Base-by-base conservation (phyloP, 2,888 invertebrate species). In the Troglohyphantes excavatus region DNA sequence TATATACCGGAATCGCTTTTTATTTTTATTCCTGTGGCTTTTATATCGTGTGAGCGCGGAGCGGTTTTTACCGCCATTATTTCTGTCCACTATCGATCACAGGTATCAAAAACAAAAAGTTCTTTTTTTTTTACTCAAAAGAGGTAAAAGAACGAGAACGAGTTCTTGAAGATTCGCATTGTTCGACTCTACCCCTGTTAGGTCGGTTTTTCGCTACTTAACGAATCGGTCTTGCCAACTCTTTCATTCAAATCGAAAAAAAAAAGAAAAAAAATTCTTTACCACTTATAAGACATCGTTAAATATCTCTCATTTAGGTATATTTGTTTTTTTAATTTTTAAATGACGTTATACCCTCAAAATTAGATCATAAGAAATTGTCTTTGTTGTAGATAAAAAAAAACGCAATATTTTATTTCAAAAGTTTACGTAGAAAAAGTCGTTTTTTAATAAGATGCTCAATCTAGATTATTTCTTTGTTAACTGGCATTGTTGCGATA, bases 11-110 rank as follows among this genome's bases (percentile, higher is more conserved):
- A 82, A 82, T 82, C 39, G 81, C 72, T 70, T 82, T 82, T 82
- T 81, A 81, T 82, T 72, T 72, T 61, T 39, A 23, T 70, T 53
- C 33, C 61, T 82, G 82, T 29, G 70, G 82, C 82, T 82, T 82
- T 82, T 81, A 70, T 73, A 29, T 29, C 75, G n/a, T 53, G 23
- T 43, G 29, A 17, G 26, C 27, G 53, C 29, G 46, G 82, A 70
- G 70, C 23, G 39, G 39, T 29, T 70, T 82, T 39, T 82, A 33
- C 82, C 26, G 13, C 70, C 39, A 61, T 70, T 82, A 70, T 70
- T 82, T 72, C 53, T 61, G 68, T 72, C 61, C 61, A 17, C 53
- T 82, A 82, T 82, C 72, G 82, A 82, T 82, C 72, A 72, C 72
- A 70, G 82, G 81, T 81, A 68, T 81, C 81, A 67, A 81, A 68